These are phyloP conservation scores for Dorcus parallelipipedus DNA, from an alignment of 2,888 invertebrate genomes.

Conservation along the genomic window DNA sequence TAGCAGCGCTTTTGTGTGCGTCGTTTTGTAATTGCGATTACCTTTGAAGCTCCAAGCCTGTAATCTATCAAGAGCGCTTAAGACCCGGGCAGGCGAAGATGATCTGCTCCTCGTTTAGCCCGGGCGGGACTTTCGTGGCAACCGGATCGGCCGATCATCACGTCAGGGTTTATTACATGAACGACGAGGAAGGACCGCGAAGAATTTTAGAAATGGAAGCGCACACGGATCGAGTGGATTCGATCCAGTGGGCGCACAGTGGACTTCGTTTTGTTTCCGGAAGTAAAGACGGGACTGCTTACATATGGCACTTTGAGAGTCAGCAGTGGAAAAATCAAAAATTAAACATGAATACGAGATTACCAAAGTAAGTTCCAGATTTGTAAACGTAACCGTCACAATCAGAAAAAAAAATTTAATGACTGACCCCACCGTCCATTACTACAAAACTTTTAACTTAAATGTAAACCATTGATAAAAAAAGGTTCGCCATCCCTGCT, in stretches of 20 bases:
- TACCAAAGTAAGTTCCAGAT: constrained; percentile 51
- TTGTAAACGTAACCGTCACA: too few species aligned
- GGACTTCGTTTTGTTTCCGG: constrained; percentile 90
- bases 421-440: too few species aligned
- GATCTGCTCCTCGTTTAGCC: constrained; percentile 88
- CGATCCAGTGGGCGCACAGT: constrained; percentile 90
- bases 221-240: constrained; percentile 92
- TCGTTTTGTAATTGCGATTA: not conserved
- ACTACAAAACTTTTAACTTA: too few species aligned
- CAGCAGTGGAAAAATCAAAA: constrained; percentile 84
- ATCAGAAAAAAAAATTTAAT: too few species aligned
- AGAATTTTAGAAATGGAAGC: constrained; percentile 72
- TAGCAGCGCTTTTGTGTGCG: constrained; percentile 16
- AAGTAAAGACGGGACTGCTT: constrained; percentile 92
- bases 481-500: too few species aligned
- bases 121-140: constrained; percentile 86
- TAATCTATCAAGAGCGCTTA: constrained; percentile 88
- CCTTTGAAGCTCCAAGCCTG: constrained; percentile 71
- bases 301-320: constrained; percentile 87
- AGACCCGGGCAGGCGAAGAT: constrained; percentile 93
- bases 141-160: constrained; percentile 94
- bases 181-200: constrained; percentile 72
- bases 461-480: too few species aligned
- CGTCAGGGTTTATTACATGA: constrained; percentile 85
- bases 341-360: constrained; percentile 66